Conservation (phyloP, 2,113 vertebrate species). For the Anser cygnoides region DNA sequence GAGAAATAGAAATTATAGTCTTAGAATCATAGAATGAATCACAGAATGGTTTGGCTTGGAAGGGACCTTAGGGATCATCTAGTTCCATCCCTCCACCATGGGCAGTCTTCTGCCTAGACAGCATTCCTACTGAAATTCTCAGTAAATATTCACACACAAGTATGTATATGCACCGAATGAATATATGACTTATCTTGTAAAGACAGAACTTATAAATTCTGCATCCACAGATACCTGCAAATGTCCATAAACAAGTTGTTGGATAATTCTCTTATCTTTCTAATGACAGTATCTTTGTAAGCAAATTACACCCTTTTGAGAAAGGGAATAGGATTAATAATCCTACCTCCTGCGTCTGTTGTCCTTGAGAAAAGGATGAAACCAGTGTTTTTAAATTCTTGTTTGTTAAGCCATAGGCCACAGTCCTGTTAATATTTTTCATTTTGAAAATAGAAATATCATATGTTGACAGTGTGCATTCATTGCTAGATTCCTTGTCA, state of each 20-base stretch:
- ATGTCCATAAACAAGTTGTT: neutral
- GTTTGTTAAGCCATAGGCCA: neutral
- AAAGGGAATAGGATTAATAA: neutral
- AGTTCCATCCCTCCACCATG: too few relatives aligned
- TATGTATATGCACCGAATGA: neutral
- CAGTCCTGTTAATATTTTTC: conserved; percentile 17
- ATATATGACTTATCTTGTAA: neutral
- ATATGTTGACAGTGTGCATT: neutral
- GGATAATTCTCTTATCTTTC: neutral
- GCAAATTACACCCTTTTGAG: neutral
- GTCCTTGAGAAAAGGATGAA: conserved; percentile 47
- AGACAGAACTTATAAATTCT: neutral
- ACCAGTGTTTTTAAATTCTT: neutral
- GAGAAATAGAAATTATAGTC: neutral
- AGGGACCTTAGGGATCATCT: too few relatives aligned
- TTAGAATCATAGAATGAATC: too few relatives aligned
- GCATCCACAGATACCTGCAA: neutral
- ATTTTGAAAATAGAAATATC: conserved; percentile 50
- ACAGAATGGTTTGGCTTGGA: too few relatives aligned
- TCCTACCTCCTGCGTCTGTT: conserved; percentile 68
- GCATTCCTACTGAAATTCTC: neutral
- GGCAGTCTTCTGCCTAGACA: neutral
- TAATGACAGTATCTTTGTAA: neutral
- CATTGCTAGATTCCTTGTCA: neutral
- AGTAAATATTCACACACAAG: neutral